Percentiles rank a stretch among this genome's conserved stretches.
Evolutionary conservation across 1,140 invertebrate genomes (phyloP).

Genomic region (Pseudomyrmex cubaensis): DNA sequence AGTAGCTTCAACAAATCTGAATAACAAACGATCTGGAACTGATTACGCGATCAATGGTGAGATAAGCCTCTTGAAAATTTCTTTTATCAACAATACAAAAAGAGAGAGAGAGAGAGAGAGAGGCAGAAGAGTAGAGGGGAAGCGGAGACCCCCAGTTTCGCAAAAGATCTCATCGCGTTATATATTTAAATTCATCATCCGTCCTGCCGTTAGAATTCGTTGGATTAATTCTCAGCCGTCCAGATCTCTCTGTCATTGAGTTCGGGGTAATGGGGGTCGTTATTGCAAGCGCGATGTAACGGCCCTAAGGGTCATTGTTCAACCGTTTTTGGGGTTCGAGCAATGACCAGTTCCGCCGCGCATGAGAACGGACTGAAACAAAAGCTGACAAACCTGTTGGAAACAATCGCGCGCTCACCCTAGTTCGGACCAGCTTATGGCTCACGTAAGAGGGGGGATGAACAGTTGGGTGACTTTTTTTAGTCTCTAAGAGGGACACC

Average conservation of each 20-base stretch:
- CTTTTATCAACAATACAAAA: neutral
- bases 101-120: neutral
- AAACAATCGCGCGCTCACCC: conserved; percentile 82
- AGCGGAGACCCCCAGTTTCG: conserved; percentile 39
- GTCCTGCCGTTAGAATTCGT: conserved; percentile 48
- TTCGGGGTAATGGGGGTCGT: conserved; percentile 71
- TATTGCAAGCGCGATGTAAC: conserved; percentile 77
- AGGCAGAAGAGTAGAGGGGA: neutral
- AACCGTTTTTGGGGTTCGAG: conserved; percentile 80
- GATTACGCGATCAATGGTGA: neutral
- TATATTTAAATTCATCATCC: conserved; percentile 57
- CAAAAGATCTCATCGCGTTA: conserved; percentile 56
- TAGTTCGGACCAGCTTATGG: conserved; percentile 76
- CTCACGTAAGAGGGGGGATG: conserved; percentile 77
- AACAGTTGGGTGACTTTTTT: conserved; percentile 84
- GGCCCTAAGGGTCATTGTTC: conserved; percentile 82
- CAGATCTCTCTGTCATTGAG: conserved; percentile 64
- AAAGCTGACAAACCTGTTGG: conserved; percentile 83
- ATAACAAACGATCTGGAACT: conserved; percentile 6
- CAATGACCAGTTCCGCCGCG: conserved; percentile 82
- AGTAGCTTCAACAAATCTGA: neutral
- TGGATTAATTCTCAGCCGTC: conserved; percentile 67
- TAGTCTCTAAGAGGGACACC: conserved; percentile 72
- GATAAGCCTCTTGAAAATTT: neutral
- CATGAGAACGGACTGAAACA: conserved; percentile 84